Conservation (phyloP, 2,797 vertebrate genomes). For the Avahi laniger region DNA sequence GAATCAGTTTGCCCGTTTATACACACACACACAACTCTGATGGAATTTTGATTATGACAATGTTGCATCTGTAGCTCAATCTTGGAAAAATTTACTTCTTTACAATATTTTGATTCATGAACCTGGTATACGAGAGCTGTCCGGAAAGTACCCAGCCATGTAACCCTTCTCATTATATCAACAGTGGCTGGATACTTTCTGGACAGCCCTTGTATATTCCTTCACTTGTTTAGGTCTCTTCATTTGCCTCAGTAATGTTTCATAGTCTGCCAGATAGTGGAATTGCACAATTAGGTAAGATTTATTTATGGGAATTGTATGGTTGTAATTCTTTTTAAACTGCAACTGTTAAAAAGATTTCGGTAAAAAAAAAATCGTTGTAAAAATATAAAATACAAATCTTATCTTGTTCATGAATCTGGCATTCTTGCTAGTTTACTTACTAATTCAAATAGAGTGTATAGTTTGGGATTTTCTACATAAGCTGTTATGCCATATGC, state of each 20-base stretch:
- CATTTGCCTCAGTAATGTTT: neutral
- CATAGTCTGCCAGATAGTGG: neutral
- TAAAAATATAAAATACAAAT: neutral
- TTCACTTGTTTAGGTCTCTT: neutral
- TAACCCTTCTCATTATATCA: too few relatives aligned
- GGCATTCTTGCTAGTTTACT: neutral
- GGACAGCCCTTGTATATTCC: neutral
- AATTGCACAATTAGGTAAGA: neutral
- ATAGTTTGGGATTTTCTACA: neutral
- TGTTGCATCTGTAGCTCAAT: neutral
- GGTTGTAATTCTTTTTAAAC: neutral
- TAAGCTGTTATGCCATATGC: neutral
- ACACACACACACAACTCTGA: neutral
- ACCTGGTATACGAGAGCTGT: neutral
- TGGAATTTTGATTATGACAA: neutral
- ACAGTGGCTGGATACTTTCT: too few relatives aligned
- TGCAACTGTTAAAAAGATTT: constrained; percentile 6
- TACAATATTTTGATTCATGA: neutral
- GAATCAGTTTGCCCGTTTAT: neutral
- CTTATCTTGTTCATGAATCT: neutral
- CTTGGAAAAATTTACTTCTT: neutral
- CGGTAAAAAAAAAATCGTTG: neutral
- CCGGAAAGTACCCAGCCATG: too few relatives aligned
- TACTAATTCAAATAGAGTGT: neutral
- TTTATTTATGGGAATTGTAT: neutral